These are phyloP conservation scores for Emydocephalus ijimae DNA, from an alignment of 2,113 vertebrate genomes.

Conservation along the genomic window DNA sequence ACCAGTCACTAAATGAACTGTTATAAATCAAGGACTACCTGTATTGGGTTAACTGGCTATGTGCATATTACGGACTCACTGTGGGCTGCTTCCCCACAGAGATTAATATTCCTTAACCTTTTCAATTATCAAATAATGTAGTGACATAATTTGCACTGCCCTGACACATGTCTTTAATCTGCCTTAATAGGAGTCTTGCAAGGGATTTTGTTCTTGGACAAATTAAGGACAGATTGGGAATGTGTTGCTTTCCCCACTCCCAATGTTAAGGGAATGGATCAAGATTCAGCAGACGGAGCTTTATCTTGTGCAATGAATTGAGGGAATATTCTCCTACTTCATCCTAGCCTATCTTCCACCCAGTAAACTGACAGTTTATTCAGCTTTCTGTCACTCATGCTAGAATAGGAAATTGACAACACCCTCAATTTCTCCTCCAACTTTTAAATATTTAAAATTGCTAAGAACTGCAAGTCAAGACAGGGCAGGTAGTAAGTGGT, in stretches of 20 bases:
- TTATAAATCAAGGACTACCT: neutral
- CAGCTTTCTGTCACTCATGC: neutral
- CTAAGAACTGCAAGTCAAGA: neutral
- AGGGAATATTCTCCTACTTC: neutral
- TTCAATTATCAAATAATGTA: neutral
- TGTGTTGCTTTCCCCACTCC: neutral
- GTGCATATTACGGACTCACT: neutral
- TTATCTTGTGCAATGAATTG: neutral
- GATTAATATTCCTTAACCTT: neutral
- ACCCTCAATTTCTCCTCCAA: neutral
- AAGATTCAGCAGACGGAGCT: neutral
- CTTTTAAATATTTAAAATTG: neutral
- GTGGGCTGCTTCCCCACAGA: neutral
- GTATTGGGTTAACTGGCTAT: neutral
- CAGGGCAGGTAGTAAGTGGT: neutral
- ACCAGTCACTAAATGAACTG: neutral
- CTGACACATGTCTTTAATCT: neutral
- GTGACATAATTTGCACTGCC: neutral
- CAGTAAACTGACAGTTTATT: neutral
- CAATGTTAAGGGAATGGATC: neutral
- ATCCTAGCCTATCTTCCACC: neutral
- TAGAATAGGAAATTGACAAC: neutral
- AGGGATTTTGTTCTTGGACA: neutral
- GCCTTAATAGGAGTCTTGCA: neutral
- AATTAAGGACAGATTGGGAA: neutral